Evolutionary conservation across 2,113 vertebrate species (phyloP), one percentile per base, ranked within the genome.

Genomic region (Brevimyrus niger): DNA sequence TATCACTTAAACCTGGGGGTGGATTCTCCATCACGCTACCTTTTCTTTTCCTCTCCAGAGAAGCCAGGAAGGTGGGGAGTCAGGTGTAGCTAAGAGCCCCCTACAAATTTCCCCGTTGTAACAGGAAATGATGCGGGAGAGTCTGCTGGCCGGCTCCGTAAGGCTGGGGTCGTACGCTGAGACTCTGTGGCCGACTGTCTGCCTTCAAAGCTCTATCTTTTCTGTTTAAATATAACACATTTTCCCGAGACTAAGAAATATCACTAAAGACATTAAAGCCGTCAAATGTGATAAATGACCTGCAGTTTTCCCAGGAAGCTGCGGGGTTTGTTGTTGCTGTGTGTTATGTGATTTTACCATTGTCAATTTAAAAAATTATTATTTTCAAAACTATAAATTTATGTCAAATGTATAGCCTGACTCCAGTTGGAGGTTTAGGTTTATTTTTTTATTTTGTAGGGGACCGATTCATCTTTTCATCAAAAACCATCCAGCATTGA

Each of bases 1-100:
- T 95, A 95, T 96, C 95, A 95, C 95, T 95, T 94, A 92, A 95
- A 95, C 94, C 92, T 61, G 93, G 88, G 91, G 91, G 90, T 89
- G 92, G 92, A 95, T 89, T 86, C 92, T 94, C 89, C 44, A 91
- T 95, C 94, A 94, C 90, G 86, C 88, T 90, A 87, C 91, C 91
- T 87, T 87, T 91, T 89, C 42, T 82, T 47, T 46, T 84, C 23
- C 92, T 89, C 92, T 93, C 93, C 87, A 92, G 92, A 90, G 90
- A 82, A 90, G 89, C 88, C 90, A 90, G 90, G 91, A 92, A 92
- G 90, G 91, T 88, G 55, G 86, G 31, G 47, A 76, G 69, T 5
- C 65, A 17, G n/a, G 91, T 87, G 83, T 87, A 89, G 88, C 53
- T 55, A 55, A 55, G 21, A 2, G 7, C 21, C 17, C 1, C 83